These are phyloP conservation scores for Pyrocoelia pectoralis DNA, from an alignment of 2,888 invertebrate genomes.

Conservation along the genomic window DNA sequence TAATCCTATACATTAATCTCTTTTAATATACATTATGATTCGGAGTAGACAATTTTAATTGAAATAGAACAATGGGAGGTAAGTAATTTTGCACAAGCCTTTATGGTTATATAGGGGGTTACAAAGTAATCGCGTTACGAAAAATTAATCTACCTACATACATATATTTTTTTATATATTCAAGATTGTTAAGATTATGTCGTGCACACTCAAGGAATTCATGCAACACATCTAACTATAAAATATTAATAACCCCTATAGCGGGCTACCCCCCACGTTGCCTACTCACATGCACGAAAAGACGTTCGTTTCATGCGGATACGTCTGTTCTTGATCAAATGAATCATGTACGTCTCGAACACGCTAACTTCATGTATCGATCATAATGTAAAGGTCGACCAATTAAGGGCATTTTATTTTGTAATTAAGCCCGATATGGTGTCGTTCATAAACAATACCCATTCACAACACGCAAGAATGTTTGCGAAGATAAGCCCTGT, in stretches of 20 bases:
- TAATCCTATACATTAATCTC: constrained; percentile 30
- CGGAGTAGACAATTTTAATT: constrained; percentile 45
- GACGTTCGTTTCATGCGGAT: constrained; percentile 24
- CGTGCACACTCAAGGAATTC: constrained; percentile 36
- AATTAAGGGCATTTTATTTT: constrained; percentile 51
- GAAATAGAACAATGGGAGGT: constrained; percentile 45
- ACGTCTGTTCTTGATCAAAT: constrained; percentile 30
- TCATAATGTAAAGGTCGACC: constrained; percentile 49
- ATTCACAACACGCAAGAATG: constrained; percentile 45
- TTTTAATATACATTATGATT: constrained; percentile 31
- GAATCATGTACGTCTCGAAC: constrained; percentile 16
- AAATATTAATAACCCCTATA: constrained; percentile 25
- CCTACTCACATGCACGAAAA: constrained; percentile 30
- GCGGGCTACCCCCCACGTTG: constrained; percentile 15
- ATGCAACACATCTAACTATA: constrained; percentile 36
- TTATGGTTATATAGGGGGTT: too few species aligned
- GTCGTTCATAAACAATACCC: constrained; percentile 36
- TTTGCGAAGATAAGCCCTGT: constrained; percentile 39
- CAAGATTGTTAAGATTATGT: constrained; percentile 33
- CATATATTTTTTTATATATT: constrained; percentile 24
- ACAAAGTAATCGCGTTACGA: neutral
- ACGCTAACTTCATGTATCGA: constrained; percentile 43
- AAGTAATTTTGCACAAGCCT: constrained; percentile 33
- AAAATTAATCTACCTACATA: constrained; percentile 33
- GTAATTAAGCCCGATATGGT: constrained; percentile 47